Evolutionary conservation across 2,888 invertebrate genomes (phyloP).

Genomic region (Pandemis corylana): DNA sequence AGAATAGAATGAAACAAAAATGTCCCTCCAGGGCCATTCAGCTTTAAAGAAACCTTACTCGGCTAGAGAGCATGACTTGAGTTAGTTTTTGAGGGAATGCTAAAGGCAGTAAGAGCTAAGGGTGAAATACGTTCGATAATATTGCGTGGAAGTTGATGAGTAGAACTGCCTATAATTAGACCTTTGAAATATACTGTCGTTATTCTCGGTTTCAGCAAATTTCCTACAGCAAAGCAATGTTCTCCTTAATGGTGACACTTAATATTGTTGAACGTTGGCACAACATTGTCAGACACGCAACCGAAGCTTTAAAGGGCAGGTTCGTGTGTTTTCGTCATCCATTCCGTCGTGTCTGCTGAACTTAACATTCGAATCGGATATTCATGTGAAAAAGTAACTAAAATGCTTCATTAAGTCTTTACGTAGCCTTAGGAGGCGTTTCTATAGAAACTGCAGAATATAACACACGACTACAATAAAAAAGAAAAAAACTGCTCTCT

Average conservation of each 20-base stretch:
- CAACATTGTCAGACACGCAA: constrained; percentile 25
- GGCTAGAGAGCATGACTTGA: too few species aligned
- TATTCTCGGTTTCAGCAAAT: constrained; percentile 1
- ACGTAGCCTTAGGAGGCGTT: too few species aligned
- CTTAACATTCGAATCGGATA: constrained; percentile 22
- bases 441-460: too few species aligned
- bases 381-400: constrained; percentile 13
- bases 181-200: neutral
- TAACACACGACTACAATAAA: too few species aligned
- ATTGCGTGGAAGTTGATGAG: neutral
- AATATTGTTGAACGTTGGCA: constrained; percentile 18
- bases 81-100: neutral
- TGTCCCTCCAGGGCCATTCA: too few species aligned
- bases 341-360: constrained; percentile 6
- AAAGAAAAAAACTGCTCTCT: too few species aligned
- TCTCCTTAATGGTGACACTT: constrained; percentile 29
- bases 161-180: neutral
- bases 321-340: constrained; percentile 30
- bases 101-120: neutral
- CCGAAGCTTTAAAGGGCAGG: constrained; percentile 16
- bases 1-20: too few species aligned
- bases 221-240: constrained; percentile 8
- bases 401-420: neutral
- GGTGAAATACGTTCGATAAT: neutral
- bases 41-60: too few species aligned